A percentile compares a stretch with the other conserved stretches of the same genome.
Conservation (phyloP, 1,140 invertebrate species). For the Cydia fagiglandana region DNA sequence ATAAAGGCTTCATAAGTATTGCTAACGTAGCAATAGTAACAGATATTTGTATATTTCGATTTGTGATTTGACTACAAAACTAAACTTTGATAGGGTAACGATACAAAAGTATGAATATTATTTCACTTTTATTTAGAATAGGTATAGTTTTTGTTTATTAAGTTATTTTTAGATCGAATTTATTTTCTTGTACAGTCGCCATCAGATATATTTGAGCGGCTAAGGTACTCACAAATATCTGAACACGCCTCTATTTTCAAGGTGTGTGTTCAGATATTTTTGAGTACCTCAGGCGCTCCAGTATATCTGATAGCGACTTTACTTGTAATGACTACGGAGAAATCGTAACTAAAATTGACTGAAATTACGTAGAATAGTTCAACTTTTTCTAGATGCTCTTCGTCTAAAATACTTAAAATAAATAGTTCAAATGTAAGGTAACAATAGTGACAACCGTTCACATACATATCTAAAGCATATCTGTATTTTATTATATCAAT, state of each 20-base stretch:
- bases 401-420: slow-evolving; percentile 23
- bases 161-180: slow-evolving; percentile 45
- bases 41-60: slow-evolving; percentile 16
- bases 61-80: slow-evolving; percentile 36
- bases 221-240: too few relatives aligned
- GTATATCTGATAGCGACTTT: neutral
- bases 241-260: too few relatives aligned
- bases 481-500: neutral
- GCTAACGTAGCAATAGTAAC: neutral
- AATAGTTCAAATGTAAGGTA: neutral
- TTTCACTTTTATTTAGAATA: slow-evolving; percentile 1
- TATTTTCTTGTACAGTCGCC: slow-evolving; percentile 37
- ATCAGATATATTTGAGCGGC: too few relatives aligned
- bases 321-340: neutral
- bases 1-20: neutral
- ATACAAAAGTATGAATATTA: slow-evolving; percentile 25
- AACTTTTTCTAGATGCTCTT: slow-evolving; percentile 20
- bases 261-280: too few relatives aligned
- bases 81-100: slow-evolving; percentile 16
- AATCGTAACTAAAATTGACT: slow-evolving; percentile 29
- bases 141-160: slow-evolving; percentile 47
- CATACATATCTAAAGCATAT: neutral
- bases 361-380: slow-evolving; percentile 23
- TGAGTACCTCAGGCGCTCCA: too few relatives aligned
- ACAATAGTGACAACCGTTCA: neutral